phyloP scores from a whole-genome alignment of 2,888 invertebrate genomes.

The Scaptomyza cyrtandrae region DNA sequence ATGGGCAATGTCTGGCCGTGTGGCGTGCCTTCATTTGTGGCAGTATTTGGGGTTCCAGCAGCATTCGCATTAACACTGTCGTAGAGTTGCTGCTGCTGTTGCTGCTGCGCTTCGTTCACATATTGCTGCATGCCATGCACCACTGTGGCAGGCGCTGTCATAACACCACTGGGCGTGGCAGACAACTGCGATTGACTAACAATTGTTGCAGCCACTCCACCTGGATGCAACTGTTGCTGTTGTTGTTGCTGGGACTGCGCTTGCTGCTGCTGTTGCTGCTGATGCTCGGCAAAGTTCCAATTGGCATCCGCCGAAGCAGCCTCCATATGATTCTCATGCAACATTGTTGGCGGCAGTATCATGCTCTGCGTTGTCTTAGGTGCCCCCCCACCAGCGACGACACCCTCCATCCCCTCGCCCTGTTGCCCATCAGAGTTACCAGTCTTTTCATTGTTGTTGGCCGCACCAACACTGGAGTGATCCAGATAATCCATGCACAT shows the following conservation, averaged over 20 bases:
- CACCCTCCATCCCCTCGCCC: constrained; percentile 7
- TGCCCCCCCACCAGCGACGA: constrained; percentile 35
- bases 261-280: constrained; percentile 84
- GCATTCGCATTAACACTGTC: constrained; percentile 83
- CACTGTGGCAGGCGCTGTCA: constrained; percentile 85
- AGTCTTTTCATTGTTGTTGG: constrained; percentile 82
- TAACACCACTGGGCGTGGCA: constrained; percentile 84
- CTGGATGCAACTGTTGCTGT: constrained; percentile 40
- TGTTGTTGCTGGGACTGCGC: constrained; percentile 60
- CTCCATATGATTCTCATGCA: constrained; percentile 81
- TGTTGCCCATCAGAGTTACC: constrained; percentile 58
- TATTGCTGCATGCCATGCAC: constrained; percentile 81
- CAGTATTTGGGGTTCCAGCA: constrained; percentile 57
- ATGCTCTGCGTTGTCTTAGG: constrained; percentile 82
- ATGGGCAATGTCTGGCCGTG: constrained; percentile 84
- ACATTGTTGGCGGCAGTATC: constrained; percentile 78
- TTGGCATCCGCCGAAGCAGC: constrained; percentile 80
- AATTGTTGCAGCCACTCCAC: constrained; percentile 46
- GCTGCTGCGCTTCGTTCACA: constrained; percentile 53
- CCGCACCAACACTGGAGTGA: constrained; percentile 87
- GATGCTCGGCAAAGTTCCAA: constrained; percentile 75
- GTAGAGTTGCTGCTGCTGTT: constrained; percentile 85
- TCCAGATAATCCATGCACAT: constrained; percentile 97
- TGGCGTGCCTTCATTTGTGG: constrained; percentile 55
- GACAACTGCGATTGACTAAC: constrained; percentile 85